These are phyloP conservation scores for Neuroscelio doddi DNA, from an alignment of 2,888 invertebrate species.

Conservation along the genomic window DNA sequence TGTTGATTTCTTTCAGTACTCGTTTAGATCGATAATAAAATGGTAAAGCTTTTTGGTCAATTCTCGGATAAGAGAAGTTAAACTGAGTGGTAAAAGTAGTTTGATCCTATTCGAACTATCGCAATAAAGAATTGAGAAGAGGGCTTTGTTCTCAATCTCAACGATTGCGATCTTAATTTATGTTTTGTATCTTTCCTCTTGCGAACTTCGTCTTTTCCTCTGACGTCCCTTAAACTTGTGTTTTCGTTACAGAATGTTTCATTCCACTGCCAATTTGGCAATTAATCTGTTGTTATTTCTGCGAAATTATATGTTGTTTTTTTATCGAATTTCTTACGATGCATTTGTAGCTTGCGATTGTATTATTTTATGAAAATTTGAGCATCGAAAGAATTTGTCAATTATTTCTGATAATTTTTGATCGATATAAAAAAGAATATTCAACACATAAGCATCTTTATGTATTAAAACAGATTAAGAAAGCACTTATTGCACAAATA, in stretches of 20 bases:
- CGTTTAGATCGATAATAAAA: conserved; percentile 35
- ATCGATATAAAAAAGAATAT: too few relatives aligned
- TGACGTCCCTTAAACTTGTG: conserved; percentile 19
- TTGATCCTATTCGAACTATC: conserved; percentile 57
- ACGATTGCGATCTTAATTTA: conserved; percentile 53
- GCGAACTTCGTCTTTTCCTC: conserved; percentile 20
- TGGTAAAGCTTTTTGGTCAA: conserved; percentile 29
- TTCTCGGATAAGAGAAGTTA: conserved; percentile 51
- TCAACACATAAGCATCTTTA: too few relatives aligned
- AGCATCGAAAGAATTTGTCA: too few relatives aligned
- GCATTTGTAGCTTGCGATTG: too few relatives aligned
- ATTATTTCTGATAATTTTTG: too few relatives aligned
- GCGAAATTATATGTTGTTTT: conserved; percentile 10
- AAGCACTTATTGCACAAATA: too few relatives aligned
- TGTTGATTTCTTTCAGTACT: conserved; percentile 13
- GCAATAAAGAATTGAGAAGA: conserved; percentile 55
- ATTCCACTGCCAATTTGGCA: conserved; percentile 6
- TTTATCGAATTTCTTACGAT: too few relatives aligned
- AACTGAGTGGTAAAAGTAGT: conserved; percentile 59
- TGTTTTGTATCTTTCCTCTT: conserved; percentile 49
- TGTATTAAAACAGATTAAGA: too few relatives aligned
- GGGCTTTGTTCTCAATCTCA: conserved; percentile 50
- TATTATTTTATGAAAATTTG: too few relatives aligned
- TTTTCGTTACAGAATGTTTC: conserved; percentile 14
- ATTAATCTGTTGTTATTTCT: conserved; percentile 28